Conservation (phyloP, 2,888 invertebrate genomes). For the Galerucella pusilla region DNA sequence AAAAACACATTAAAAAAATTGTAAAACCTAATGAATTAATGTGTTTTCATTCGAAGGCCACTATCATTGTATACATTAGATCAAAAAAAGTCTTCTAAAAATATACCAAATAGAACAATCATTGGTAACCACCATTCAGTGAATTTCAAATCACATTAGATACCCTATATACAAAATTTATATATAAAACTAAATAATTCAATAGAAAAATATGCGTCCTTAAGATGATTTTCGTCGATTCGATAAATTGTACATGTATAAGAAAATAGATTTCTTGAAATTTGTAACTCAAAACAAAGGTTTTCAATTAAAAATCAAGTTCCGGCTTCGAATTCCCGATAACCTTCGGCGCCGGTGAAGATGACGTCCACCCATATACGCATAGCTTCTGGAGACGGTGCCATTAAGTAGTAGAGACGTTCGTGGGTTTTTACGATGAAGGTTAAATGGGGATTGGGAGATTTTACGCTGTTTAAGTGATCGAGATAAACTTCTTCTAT, state of each 20-base stretch:
- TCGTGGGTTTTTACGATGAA: constrained; percentile 95
- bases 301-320: constrained; percentile 55
- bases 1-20: constrained; percentile 27
- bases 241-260: constrained; percentile 32
- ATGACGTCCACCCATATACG: constrained; percentile 97
- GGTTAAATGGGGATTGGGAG: constrained; percentile 90
- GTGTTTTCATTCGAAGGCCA: constrained; percentile 24
- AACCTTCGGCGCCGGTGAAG: constrained; percentile 93
- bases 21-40: constrained; percentile 12
- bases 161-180: constrained; percentile 41
- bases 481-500: constrained; percentile 98
- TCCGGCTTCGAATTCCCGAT: constrained; percentile 74
- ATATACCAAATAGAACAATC: constrained; percentile 17
- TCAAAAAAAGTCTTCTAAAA: constrained; percentile 25
- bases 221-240: constrained; percentile 39
- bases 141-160: constrained; percentile 37
- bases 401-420: constrained; percentile 90
- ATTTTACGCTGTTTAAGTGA: constrained; percentile 91
- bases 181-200: constrained; percentile 40
- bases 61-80: constrained; percentile 18
- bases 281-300: constrained; percentile 19
- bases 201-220: constrained; percentile 38
- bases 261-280: constrained; percentile 24
- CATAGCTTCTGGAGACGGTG: constrained; percentile 93
- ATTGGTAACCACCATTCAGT: constrained; percentile 27